Evolutionary conservation across 2,888 invertebrate species (phyloP), one percentile per base, ranked within the genome.

Genomic region (Lingula anatina): DNA sequence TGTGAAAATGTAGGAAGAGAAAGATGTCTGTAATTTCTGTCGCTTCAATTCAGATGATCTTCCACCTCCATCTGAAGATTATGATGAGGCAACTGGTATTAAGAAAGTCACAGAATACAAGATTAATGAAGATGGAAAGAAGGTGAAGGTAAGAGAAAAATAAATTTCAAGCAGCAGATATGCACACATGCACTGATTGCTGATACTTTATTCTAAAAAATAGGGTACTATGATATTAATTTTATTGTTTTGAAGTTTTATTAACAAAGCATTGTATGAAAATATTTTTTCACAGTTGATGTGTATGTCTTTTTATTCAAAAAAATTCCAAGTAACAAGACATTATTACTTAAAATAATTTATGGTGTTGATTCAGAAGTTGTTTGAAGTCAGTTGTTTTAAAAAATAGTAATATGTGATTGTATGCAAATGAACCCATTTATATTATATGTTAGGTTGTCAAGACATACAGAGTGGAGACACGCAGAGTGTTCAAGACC

Each of bases 51-150:
- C 53, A 70, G 74, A 67, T 24, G 67, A 61, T 26, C 57, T 77
- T 21, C 77, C 77, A 9, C 70, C 72, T 9, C 62, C 72, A n/a
- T 60, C 61, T 44, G 76, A 77, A 3, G 83, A 86, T 23, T 90
- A 90, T 73, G 76, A 78, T 55, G 91, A 92, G 41, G 60, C 65
- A 26, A 71, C 66, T 78, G 90, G 89, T 21, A 82, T 87, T 47
- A 94, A 95, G 80, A 86, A 90, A 58, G 85, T 94, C 31, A 94
- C 93, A 0, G 95, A 95, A 78, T 94, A 91, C 73, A 90, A 90
- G 78, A 85, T 85, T 69, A 90, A 92, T 75, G 90, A 90, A 59
- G 90, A 92, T 64, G 88, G 89, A 55, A 94, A 93, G 76, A 91
- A 90, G 79, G 85, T 90, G 1, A 81, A 81, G 73, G 79, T 81